Evolutionary conservation across 2,113 vertebrate genomes (phyloP), one percentile per base, ranked within the genome.

Genomic region (Silurus glanis): DNA sequence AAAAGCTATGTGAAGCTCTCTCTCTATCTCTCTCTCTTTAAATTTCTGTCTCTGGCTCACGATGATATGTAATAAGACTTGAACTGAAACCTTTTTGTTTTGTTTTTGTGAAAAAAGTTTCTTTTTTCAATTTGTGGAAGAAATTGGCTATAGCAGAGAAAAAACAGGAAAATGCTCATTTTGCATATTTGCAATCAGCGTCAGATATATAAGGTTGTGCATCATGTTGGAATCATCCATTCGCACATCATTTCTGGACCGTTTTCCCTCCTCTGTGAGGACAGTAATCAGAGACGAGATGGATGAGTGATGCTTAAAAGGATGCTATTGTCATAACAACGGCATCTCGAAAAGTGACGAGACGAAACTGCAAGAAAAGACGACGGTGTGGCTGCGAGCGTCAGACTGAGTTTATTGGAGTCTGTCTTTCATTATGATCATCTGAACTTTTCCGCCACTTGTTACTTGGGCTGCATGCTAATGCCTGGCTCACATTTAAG

Each of bases 381-480:
- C 69, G 55, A 71, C 74, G 83, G 62, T 78, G 89, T 87, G 91
- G 89, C 86, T 88, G 76, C 83, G 56, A 25, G 83, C 85, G 87
- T 90, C 90, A 91, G 78, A 80, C 78, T 3, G 4, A 86, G 89
- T 89, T 91, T 92, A 92, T 93, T 92, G 91, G 91, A 91, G 87
- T 90, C 91, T 85, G 90, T 86, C 91, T 92, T 91, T 93, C 91
- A 92, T 93, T 93, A 92, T 90, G 85, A 76, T 49, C 86, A 89
- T 84, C 45, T 14, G 71, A 74, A 83, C 83, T 91, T 91, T 88
- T 89, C 74, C 85, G 89, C 83, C 88, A 90, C 90, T 91, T 89
- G 90, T 89, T 53, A 88, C 62, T 21, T 49, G n/a, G 37, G 55
- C 28, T 37, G 87, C 85, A 85, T 90, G 83, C 87, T 87, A 80